Evolutionary conservation across 2,113 vertebrate genomes (phyloP).

Genomic region (Gorsachius goisagi): DNA sequence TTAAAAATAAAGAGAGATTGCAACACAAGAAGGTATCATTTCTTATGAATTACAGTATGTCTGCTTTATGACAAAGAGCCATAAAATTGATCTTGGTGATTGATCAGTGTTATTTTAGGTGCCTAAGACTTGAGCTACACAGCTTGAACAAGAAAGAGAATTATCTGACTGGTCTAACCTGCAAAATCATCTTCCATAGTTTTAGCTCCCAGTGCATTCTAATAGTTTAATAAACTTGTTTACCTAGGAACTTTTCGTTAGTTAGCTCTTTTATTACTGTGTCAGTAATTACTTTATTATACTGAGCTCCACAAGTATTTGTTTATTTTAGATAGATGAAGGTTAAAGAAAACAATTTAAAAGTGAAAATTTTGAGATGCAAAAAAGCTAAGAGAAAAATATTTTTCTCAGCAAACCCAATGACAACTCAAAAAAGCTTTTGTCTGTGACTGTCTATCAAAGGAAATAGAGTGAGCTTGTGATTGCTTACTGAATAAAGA

Average conservation of each 20-base stretch:
- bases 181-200: not conserved
- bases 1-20: not conserved
- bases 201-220: not conserved
- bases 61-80: not conserved
- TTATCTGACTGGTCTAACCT: not conserved
- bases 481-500: not conserved
- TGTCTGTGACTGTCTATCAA: not conserved
- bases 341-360: not conserved
- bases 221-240: not conserved
- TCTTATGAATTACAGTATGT: not conserved
- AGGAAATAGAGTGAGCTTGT: not conserved
- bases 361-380: not conserved
- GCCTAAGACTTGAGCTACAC: not conserved
- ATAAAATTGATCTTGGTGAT: not conserved
- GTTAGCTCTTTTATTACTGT: not conserved
- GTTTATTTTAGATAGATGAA: not conserved
- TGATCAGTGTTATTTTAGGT: constrained; percentile 8
- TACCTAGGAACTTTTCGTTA: not conserved
- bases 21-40: not conserved
- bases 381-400: not conserved
- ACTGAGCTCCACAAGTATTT: not conserved
- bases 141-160: not conserved
- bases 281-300: not conserved
- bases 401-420: not conserved
- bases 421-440: not conserved